Evolutionary conservation across 2,797 vertebrate genomes (phyloP), one percentile per base, ranked within the genome.

Genomic region (Amblyraja radiata): DNA sequence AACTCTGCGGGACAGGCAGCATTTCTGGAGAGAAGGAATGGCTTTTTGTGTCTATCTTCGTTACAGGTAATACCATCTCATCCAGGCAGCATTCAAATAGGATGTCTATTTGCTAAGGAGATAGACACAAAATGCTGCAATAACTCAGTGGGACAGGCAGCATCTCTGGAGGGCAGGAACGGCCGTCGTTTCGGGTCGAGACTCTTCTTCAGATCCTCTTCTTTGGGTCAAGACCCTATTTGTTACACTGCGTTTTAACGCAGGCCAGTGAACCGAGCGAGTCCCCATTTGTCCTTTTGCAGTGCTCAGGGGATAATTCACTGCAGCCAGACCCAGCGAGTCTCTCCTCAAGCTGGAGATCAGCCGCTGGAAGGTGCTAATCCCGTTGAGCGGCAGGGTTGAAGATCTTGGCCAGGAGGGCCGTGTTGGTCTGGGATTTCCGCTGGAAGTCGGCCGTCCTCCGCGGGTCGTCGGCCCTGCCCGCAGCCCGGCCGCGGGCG

Each of bases 371-470:
- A 9, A 46, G 21, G 36, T 36, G 65, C 68, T 74, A 91, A 36
- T 73, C 21, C 36, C 54, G 36, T 28, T 0, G 36, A 5, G 0
- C 1, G 5, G 21, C 2, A 9, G 65, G 65, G 93, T 96, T 97
- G 95, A 99, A 99, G 93, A 99, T 99, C 95, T 96, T 98, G 46
- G 97, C 96, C 81, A 99, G 95, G 83, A 98, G 96, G 0, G 97
- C 97, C 54, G 96, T 93, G 2, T 97, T 97, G 16, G 97, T 97
- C 90, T 96, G 96, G 2, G 96, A 95, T 94, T 97, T 96, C 93
- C 95, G 92, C 94, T 97, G 95, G 0, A 96, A 94, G 93, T 95
- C 94, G 5, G 96, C 96, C 93, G 95, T 94, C 92, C 96, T 97
- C 54, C 9, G 6, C 0, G 77, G 80, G 36, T 96, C 94, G 93